Evolutionary conservation across 1,140 invertebrate genomes (phyloP).

Genomic region (Drosophila saltans): DNA sequence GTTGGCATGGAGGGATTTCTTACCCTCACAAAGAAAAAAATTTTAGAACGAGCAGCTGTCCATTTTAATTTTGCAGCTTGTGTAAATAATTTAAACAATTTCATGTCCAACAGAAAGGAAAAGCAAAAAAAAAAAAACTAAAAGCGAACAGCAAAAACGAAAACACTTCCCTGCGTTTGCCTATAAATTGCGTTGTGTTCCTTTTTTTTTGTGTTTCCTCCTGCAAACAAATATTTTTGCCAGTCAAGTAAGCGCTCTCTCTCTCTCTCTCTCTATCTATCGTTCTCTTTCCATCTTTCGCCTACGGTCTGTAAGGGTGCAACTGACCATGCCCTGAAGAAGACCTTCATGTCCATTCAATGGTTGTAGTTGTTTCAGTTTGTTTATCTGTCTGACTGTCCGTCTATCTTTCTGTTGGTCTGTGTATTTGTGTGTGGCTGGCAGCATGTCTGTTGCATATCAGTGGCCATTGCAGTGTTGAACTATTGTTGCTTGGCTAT

Average conservation of each 20-base stretch:
- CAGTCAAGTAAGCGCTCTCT: slow-evolving; percentile 39
- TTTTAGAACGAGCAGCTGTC: slow-evolving; percentile 54
- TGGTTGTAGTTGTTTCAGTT: slow-evolving; percentile 33
- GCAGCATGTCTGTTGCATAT: slow-evolving; percentile 61
- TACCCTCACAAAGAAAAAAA: not conserved
- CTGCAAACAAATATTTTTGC: slow-evolving; percentile 48
- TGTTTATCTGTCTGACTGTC: slow-evolving; percentile 18
- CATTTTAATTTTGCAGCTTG: slow-evolving; percentile 72
- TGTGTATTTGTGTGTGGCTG: slow-evolving; percentile 31
- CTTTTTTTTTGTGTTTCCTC: slow-evolving; percentile 9
- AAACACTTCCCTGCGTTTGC: slow-evolving; percentile 27
- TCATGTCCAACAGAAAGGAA: slow-evolving; percentile 13
- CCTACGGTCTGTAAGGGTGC: not conserved
- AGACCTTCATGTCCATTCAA: slow-evolving; percentile 24
- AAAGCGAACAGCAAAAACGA: not conserved
- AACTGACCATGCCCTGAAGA: slow-evolving; percentile 21
- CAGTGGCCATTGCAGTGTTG: slow-evolving; percentile 51
- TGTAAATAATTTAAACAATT: slow-evolving; percentile 76
- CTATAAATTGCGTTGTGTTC: slow-evolving; percentile 37
- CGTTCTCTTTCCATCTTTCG: slow-evolving; percentile 18
- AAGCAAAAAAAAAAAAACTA: not conserved
- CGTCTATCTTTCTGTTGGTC: slow-evolving; percentile 24
- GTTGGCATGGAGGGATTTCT: slow-evolving; percentile 13
- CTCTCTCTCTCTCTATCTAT: slow-evolving; percentile 8
- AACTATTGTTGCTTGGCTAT: slow-evolving; percentile 46